A percentile compares a stretch with the other conserved stretches of the same genome.
Evolutionary conservation across 2,888 invertebrate genomes (phyloP).

Genomic region (Mimumesa dahlbomi): DNA sequence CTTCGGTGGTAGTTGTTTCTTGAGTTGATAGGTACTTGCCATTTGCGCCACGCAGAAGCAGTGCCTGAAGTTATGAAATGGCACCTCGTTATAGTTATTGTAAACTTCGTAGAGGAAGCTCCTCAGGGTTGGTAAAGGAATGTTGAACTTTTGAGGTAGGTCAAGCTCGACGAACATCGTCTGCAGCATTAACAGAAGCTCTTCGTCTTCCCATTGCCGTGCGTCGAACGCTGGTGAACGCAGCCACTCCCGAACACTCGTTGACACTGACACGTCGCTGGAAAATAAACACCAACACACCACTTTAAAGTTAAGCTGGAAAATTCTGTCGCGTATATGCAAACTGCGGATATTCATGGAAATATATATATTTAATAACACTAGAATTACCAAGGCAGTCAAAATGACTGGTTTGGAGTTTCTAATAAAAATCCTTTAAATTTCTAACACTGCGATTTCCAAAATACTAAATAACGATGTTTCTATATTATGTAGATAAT

Average conservation of each 20-base stretch:
- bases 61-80: constrained; percentile 93
- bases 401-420: no score
- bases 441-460: no score
- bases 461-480: no score
- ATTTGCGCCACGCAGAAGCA: constrained; percentile 94
- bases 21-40: constrained; percentile 82
- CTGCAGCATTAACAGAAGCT: constrained; percentile 88
- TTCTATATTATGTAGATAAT: no score
- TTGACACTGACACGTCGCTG: constrained; percentile 85
- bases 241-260: constrained; percentile 84
- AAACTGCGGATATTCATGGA: no score
- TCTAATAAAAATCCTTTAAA: no score
- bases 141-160: constrained; percentile 88
- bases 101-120: constrained; percentile 89
- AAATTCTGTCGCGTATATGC: no score
- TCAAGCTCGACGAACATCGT: constrained; percentile 91
- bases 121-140: constrained; percentile 86
- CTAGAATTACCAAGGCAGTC: no score
- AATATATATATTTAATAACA: no score
- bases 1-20: background rate
- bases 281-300: constrained; percentile 58
- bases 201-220: constrained; percentile 91
- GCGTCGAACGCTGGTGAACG: constrained; percentile 89
- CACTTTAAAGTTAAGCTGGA: background rate
- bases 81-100: constrained; percentile 92